Base-by-base conservation (phyloP, 1,140 invertebrate species). In the Vanessa atalanta region DNA sequence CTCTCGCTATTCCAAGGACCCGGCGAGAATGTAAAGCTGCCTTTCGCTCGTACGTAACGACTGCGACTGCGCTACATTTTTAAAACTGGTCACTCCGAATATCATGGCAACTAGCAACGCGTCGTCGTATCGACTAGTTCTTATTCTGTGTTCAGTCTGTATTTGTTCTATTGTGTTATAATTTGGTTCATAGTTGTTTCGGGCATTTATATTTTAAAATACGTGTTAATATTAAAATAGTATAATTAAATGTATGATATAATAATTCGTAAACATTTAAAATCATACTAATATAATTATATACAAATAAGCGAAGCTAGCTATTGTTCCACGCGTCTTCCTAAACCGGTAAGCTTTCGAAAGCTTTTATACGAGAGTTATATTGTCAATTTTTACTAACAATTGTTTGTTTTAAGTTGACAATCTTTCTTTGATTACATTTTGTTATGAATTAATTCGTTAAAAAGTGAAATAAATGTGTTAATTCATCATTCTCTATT, bases 271-370 rank as follows among this genome's bases (percentile, higher is more conserved):
- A 8, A 7, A 43, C 47, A 20, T 43, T 26, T 15, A 7, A 43
- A 61, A 26, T 15, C 20, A 16, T 7, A 61, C 6, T 15, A 8
- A 43, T 61, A 37, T 37, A 15, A 61, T 2, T 31, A 31, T 6
- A 37, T 23, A 61, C 15, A 31, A n/a, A 3, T 37, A 37, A 37
- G 26, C 26, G 26, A 31, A 61, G 57, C 57, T 12, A 15, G 2
- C 15, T 37, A 26, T 31, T 12, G 20, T 47, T 69, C 66, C 53
- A 57, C 53, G 70, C 63, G 50, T 65, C 57, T n/a, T 65, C 57
- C 20, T 55, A 65, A 63, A 70, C 68, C 70, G 70, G 70, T 72
- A 72, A 69, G 65, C 73, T 75, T 70, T 61, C 31, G 43, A 61
- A 61, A 65, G 64, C 64, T 70, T 66, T 70, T 69, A 47, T n/a